These are phyloP conservation scores for Sipha flava DNA, from an alignment of 1,140 invertebrate genomes.

Conservation along the genomic window DNA sequence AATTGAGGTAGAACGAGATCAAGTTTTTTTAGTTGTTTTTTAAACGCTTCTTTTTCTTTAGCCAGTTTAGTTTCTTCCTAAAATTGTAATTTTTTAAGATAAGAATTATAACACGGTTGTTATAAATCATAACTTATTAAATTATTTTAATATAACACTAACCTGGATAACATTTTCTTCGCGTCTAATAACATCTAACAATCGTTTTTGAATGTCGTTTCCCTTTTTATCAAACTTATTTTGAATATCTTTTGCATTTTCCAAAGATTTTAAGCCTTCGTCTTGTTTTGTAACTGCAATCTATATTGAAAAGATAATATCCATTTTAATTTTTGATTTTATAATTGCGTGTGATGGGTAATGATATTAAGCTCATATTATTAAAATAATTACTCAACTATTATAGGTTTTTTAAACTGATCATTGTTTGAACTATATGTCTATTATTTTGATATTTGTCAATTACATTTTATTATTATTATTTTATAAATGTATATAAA, in stretches of 20 bases:
- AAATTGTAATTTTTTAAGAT: not conserved
- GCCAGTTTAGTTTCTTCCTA: not conserved
- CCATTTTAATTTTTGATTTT: no score
- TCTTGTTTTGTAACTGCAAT: slow-evolving; percentile 17
- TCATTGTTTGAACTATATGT: no score
- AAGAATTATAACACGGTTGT: not conserved
- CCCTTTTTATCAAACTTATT: slow-evolving; percentile 20
- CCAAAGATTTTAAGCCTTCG: slow-evolving; percentile 5
- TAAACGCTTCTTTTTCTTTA: not conserved
- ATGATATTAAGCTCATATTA: no score
- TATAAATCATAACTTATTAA: not conserved
- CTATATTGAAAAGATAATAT: not conserved
- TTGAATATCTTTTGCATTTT: slow-evolving; percentile 27
- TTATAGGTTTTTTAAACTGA: no score
- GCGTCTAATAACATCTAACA: not conserved
- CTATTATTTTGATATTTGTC: no score
- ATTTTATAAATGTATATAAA: no score
- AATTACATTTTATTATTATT: no score
- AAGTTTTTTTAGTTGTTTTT: slow-evolving; percentile 10
- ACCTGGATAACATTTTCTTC: not conserved
- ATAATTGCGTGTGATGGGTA: no score
- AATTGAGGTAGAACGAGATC: slow-evolving; percentile 5
- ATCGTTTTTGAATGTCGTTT: not conserved
- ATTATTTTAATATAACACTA: not conserved
- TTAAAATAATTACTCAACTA: no score